Percentiles rank a stretch among this genome's conserved stretches.
These are phyloP conservation scores for Dasyurus viverrinus DNA, from an alignment of 2,113 vertebrate species.

Conservation along the genomic window DNA sequence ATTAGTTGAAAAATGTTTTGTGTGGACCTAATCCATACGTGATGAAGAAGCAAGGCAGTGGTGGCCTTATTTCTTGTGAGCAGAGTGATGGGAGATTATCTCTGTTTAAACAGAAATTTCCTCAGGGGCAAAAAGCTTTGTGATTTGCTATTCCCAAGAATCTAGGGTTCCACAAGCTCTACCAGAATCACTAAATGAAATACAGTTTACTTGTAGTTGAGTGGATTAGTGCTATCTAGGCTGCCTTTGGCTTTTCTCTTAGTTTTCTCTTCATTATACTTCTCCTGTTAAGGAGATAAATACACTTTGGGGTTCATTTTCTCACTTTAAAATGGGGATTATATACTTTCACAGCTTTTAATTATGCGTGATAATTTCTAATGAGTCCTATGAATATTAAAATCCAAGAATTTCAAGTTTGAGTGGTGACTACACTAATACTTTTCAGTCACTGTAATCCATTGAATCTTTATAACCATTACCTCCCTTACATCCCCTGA, in stretches of 20 bases:
- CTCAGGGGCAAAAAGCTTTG: neutral
- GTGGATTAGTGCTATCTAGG: neutral
- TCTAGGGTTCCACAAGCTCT: neutral
- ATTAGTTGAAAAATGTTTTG: neutral
- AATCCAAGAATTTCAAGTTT: conserved; percentile 43
- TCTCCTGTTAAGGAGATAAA: neutral
- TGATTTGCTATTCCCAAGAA: neutral
- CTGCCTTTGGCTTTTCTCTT: neutral
- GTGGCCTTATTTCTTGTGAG: neutral
- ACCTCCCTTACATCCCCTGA: too few relatives aligned
- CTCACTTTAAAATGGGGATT: neutral
- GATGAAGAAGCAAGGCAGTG: neutral
- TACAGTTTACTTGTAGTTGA: neutral
- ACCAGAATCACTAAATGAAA: neutral
- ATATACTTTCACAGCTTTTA: neutral
- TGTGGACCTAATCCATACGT: neutral
- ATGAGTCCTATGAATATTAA: conserved; percentile 34
- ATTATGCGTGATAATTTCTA: neutral
- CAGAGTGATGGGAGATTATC: neutral
- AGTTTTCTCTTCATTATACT: neutral
- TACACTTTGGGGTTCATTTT: neutral
- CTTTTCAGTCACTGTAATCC: conserved; percentile 31
- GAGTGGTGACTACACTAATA: conserved; percentile 39
- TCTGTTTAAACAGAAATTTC: neutral
- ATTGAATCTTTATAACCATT: neutral